These are phyloP conservation scores for Epinotia demarniana DNA, from an alignment of 2,888 invertebrate species.

Conservation along the genomic window DNA sequence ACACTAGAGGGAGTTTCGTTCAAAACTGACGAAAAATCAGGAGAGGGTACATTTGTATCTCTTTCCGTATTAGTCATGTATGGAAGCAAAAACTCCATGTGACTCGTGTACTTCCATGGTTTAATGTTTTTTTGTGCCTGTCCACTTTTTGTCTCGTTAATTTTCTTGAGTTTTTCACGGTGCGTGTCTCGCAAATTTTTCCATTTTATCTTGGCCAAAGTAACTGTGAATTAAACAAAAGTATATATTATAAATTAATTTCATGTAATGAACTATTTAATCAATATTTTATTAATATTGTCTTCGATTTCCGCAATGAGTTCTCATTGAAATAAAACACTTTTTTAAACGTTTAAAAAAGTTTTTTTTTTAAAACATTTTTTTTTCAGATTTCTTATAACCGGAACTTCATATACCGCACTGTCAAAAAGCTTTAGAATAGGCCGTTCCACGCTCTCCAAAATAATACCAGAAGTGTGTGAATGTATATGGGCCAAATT, in stretches of 20 bases:
- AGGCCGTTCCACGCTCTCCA: too few relatives aligned
- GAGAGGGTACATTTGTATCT: constrained; percentile 39
- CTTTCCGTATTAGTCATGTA: constrained; percentile 46
- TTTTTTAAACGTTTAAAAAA: too few relatives aligned
- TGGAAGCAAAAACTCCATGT: constrained; percentile 46
- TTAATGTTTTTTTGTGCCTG: constrained; percentile 47
- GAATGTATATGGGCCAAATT: too few relatives aligned
- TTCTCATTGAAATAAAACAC: too few relatives aligned
- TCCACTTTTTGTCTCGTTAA: constrained; percentile 47
- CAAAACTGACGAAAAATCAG: constrained; percentile 45
- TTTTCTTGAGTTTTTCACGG: constrained; percentile 47
- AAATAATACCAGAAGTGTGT: too few relatives aligned
- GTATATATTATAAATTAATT: constrained; percentile 40
- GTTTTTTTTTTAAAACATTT: too few relatives aligned
- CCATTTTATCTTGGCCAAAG: constrained; percentile 46
- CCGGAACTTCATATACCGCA: too few relatives aligned
- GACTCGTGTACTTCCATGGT: constrained; percentile 48
- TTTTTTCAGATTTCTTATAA: too few relatives aligned
- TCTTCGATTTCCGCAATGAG: too few relatives aligned
- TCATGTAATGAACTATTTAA: constrained; percentile 34
- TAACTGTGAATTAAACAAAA: constrained; percentile 47
- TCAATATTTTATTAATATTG: constrained; percentile 28
- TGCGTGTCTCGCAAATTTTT: constrained; percentile 47
- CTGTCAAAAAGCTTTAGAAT: too few relatives aligned
- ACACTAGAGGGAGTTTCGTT: constrained; percentile 33